These are phyloP conservation scores for Pithys albifrons DNA, from an alignment of 2,113 vertebrate genomes.

Conservation along the genomic window DNA sequence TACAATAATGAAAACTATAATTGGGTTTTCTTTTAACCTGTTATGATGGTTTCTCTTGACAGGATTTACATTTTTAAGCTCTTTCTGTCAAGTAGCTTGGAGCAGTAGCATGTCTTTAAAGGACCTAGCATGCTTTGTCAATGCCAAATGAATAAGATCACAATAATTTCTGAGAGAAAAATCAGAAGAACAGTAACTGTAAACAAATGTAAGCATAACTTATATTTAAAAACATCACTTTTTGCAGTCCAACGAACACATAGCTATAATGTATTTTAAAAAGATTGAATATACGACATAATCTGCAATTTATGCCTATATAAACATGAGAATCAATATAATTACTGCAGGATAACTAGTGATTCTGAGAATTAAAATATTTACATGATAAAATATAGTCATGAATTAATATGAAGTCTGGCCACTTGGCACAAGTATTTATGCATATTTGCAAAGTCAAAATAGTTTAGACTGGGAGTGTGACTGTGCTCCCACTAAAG, in stretches of 20 bases:
- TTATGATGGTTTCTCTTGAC: not conserved
- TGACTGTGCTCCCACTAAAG: not conserved
- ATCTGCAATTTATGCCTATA: not conserved
- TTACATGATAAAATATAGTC: not conserved
- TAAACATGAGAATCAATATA: not conserved
- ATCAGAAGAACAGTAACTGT: not conserved
- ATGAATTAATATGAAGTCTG: not conserved
- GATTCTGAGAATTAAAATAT: not conserved
- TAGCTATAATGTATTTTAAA: not conserved
- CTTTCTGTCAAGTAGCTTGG: not conserved
- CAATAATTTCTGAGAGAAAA: not conserved
- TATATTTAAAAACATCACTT: not conserved
- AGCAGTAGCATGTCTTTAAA: not conserved
- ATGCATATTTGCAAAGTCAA: not conserved
- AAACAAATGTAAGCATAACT: slow-evolving; percentile 15
- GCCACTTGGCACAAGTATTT: not conserved
- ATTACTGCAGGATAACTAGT: not conserved
- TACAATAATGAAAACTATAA: not conserved
- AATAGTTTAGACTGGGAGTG: not conserved
- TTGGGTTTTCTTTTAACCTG: not conserved
- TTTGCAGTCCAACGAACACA: not conserved
- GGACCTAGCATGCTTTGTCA: not conserved
- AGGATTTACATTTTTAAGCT: not conserved
- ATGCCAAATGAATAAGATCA: not conserved
- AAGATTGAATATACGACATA: not conserved